Base-by-base conservation (phyloP, 2,797 vertebrate genomes). In the Adrianichthys oophorus region DNA sequence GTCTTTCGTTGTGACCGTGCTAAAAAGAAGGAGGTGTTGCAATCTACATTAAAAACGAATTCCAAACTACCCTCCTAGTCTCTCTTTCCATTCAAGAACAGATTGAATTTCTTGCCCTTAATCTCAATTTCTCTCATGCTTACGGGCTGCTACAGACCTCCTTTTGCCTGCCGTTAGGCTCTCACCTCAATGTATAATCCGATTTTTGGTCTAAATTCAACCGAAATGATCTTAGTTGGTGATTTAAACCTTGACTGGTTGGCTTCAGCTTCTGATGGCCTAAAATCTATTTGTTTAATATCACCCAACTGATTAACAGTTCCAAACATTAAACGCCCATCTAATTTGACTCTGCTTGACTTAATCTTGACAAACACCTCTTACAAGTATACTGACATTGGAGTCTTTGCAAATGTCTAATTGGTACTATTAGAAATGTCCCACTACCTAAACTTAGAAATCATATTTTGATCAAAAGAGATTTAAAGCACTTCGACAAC, bases 261-360 rank as follows among this genome's bases (percentile, higher is more conserved):
- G 37, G 0, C 1, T 8, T 44, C 42, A 4, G 42, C 15, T 6
- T 44, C 42, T 15, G 52, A 40, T 42, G n/a, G 0, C 23, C 41
- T 43, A 12, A 3, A 12, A 19, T 19, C 19, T 19, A 19, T 2
- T 19, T 19, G 19, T 19, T 19, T 2, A 12, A 46, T 46, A 6
- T 46, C n/a, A 46, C 17, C 4, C 15, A n/a, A 45, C 8, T 45
- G 10, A 46, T 46, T 4, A 19, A 19, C 1, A 46, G 18, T 4
- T 17, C 41, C 17, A 24, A 16, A 26, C 17, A 5, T 45, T 17
- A 21, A 21, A 46, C 19, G 17, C 17, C 44, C 44, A 8, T 5
- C 7, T 3, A 43, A 15, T 15, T 43, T 7, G 1, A n/a, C 43
- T 5, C 18, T 45, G 16, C 43, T 45, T 45, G 43, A 45, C n/a